Evolutionary conservation across 2,113 vertebrate species (phyloP).

Genomic region (Uropsilus gracilis): DNA sequence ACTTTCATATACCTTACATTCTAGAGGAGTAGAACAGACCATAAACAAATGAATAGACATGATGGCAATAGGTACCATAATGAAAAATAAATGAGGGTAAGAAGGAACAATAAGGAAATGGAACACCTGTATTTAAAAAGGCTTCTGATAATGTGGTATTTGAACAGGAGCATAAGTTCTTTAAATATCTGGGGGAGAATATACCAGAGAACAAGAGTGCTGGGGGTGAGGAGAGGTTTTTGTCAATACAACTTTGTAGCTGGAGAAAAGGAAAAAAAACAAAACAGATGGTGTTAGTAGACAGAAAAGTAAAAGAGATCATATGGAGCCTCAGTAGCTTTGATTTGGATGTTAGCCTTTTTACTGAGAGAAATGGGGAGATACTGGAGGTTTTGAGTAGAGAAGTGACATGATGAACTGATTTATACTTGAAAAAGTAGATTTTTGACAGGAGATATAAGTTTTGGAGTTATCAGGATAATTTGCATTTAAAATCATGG

Average conservation of each 20-base stretch:
- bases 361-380: no score
- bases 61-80: background rate
- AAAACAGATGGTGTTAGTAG: no score
- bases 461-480: background rate
- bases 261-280: conserved; percentile 6
- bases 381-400: no score
- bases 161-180: background rate
- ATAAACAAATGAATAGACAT: conserved; percentile 5
- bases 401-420: no score
- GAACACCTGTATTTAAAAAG: background rate
- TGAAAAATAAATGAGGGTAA: background rate
- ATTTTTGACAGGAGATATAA: background rate
- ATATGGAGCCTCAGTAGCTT: background rate
- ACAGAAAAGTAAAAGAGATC: background rate
- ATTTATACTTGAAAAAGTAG: background rate
- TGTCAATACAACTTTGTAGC: background rate
- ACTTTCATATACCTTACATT: background rate
- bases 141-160: background rate
- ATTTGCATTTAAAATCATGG: conserved; percentile 47
- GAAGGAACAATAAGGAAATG: background rate
- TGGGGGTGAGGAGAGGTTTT: no score
- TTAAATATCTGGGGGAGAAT: background rate
- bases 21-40: background rate
- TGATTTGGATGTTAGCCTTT: background rate
- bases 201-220: background rate